phyloP scores from a whole-genome alignment of 2,797 vertebrate species.

The Eulemur mongoz region DNA sequence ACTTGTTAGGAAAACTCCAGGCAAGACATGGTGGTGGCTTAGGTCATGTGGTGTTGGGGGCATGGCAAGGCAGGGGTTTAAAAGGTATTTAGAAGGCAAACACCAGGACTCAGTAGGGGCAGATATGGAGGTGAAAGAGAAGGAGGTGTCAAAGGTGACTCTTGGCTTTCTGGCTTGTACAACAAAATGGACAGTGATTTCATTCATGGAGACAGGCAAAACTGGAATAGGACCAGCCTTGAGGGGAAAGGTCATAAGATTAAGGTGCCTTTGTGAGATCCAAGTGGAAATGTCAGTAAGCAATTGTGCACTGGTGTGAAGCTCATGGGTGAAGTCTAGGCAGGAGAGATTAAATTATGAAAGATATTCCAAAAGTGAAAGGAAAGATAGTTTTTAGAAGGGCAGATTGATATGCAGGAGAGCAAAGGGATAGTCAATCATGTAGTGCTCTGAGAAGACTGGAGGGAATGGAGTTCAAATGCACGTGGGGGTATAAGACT shows the following conservation, averaged over 20 bases:
- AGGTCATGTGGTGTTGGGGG: not conserved
- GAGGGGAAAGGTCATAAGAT: not conserved
- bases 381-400: not conserved
- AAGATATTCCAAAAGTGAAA: not conserved
- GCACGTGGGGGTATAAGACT: not conserved
- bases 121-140: not conserved
- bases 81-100: not conserved
- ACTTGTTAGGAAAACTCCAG: not conserved
- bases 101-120: not conserved
- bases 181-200: not conserved
- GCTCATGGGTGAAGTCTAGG: not conserved
- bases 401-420: not conserved
- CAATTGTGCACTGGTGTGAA: not conserved
- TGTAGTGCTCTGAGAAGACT: not conserved
- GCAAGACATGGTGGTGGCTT: not conserved
- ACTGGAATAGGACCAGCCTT: not conserved
- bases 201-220: not conserved
- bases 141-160: not conserved
- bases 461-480: not conserved
- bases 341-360: not conserved
- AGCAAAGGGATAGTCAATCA: not conserved
- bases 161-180: not conserved
- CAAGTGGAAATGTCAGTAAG: not conserved
- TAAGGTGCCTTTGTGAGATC: not conserved
- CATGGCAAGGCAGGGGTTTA: not conserved